Conservation (phyloP, 2,113 vertebrate species). For the Columbina picui region DNA sequence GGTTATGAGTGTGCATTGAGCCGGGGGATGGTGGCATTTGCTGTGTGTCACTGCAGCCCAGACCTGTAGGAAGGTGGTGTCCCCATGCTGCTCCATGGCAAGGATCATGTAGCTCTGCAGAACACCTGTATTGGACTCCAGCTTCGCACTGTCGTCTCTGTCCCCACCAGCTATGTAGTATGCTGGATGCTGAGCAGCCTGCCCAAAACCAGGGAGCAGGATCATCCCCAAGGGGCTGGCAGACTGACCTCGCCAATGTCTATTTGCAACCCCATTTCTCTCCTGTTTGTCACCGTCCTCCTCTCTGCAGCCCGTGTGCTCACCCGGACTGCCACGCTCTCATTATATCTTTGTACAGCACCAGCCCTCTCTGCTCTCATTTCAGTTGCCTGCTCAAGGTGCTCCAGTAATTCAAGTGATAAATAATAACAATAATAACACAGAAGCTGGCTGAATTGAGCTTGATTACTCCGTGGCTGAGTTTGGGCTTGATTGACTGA, state of each 20-base stretch:
- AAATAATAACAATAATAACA: conserved; percentile 70
- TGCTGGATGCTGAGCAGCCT: not conserved
- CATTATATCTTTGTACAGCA: conserved; percentile 8
- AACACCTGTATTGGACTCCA: not conserved
- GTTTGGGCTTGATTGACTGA: conserved; percentile 62
- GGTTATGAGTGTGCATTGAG: not conserved
- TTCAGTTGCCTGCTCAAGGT: conserved; percentile 58
- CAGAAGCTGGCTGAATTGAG: conserved; percentile 54
- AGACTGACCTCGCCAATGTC: not conserved
- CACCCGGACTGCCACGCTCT: not conserved
- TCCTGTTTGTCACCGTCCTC: not conserved
- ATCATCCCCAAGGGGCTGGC: not conserved
- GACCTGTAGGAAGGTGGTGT: not conserved
- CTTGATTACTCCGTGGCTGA: conserved; percentile 55
- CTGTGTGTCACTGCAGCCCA: not conserved
- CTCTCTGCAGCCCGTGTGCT: not conserved
- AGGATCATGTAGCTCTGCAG: not conserved
- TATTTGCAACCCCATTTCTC: not conserved
- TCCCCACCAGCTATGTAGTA: not conserved
- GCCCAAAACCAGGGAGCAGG: not conserved
- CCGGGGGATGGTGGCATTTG: not conserved
- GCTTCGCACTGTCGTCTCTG: not conserved
- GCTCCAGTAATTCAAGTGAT: conserved; percentile 61
- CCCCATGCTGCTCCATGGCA: accelerated
- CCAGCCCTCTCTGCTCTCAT: not conserved